A percentile compares a stretch with the other conserved stretches of the same genome.
phyloP scores from a whole-genome alignment of 2,113 vertebrate genomes.

The Amphilophus citrinellus region DNA sequence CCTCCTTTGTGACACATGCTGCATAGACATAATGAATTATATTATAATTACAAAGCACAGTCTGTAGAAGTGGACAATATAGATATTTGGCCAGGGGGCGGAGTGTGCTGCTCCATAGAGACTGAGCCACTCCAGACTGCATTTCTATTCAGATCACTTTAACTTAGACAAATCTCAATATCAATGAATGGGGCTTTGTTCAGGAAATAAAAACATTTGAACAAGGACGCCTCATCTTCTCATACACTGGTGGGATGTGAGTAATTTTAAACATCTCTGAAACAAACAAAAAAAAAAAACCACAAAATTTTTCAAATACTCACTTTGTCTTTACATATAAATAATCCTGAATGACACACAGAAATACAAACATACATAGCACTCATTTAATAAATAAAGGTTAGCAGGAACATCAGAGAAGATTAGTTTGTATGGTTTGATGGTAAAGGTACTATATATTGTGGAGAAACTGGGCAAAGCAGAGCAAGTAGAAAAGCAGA shows the following conservation, averaged over 20 bases:
- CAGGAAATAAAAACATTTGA: constrained; percentile 78
- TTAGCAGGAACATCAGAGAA: neutral
- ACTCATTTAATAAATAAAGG: constrained; percentile 2
- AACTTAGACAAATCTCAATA: constrained; percentile 81
- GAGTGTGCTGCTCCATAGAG: constrained; percentile 80
- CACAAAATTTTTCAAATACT: constrained; percentile 1
- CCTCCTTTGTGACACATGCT: constrained; percentile 81
- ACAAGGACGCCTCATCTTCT: constrained; percentile 72
- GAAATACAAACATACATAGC: neutral
- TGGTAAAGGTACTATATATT: constrained; percentile 54
- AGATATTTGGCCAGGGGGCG: constrained; percentile 84
- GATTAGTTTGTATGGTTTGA: constrained; percentile 34
- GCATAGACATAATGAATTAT: constrained; percentile 87
- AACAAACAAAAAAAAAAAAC: neutral
- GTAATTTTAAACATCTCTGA: constrained; percentile 42
- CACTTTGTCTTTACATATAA: neutral
- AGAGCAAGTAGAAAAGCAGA: constrained; percentile 59
- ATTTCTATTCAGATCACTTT: constrained; percentile 80
- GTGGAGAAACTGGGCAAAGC: constrained; percentile 56
- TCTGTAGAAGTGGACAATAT: constrained; percentile 85
- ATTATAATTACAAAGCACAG: constrained; percentile 89
- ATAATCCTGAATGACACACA: neutral
- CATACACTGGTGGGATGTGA: constrained; percentile 28
- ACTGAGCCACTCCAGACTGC: constrained; percentile 75
- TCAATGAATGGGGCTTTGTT: constrained; percentile 80